Base-by-base conservation (phyloP, 2,888 invertebrate genomes). In the Gastracanthus pulcherrimus region DNA sequence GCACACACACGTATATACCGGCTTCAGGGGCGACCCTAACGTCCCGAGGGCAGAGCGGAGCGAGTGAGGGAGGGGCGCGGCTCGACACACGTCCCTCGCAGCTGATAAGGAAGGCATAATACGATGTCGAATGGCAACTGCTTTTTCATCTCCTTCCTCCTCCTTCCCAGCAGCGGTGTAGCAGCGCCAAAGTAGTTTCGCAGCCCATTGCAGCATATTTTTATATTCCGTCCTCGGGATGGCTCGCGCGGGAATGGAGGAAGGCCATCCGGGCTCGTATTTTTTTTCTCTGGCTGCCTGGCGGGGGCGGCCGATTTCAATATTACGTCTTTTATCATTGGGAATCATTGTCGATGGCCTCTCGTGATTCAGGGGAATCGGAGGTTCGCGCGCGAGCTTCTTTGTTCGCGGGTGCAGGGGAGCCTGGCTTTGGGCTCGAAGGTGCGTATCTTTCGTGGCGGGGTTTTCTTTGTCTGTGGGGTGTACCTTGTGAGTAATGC, bases 61-160 rank as follows among this genome's bases (percentile, higher is more conserved):
- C n/a, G n/a, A n/a, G n/a, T n/a, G n/a, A n/a, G n/a, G n/a, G n/a
- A n/a, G n/a, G n/a, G n/a, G n/a, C n/a, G n/a, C n/a, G n/a, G n/a
- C n/a, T n/a, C n/a, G n/a, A n/a, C n/a, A n/a, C n/a, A n/a, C n/a
- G n/a, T n/a, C n/a, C n/a, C n/a, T 58, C 34, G 34, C 19, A 55
- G 26, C 79, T 60, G 80, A 80, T 80, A 80, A 80, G 70, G 62
- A 69, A 74, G 75, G 67, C 36, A 79, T 66, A 78, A 78, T 67
- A 29, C 26, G 5, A 64, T 13, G 34, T 41, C 64, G 55, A 62
- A 70, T 51, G 75, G 48, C 70, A 64, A 79, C 75, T 48, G 69
- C 55, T 74, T 48, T 74, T 45, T 41, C 51, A 41, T 45, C 29
- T n/a, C n/a, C n/a, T n/a, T n/a, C n/a, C n/a, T n/a, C n/a, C n/a